A percentile compares a stretch with the other conserved stretches of the same genome.
These are phyloP conservation scores for Brachionus sp. DNA, from an alignment of 1,140 invertebrate genomes.

Conservation along the genomic window DNA sequence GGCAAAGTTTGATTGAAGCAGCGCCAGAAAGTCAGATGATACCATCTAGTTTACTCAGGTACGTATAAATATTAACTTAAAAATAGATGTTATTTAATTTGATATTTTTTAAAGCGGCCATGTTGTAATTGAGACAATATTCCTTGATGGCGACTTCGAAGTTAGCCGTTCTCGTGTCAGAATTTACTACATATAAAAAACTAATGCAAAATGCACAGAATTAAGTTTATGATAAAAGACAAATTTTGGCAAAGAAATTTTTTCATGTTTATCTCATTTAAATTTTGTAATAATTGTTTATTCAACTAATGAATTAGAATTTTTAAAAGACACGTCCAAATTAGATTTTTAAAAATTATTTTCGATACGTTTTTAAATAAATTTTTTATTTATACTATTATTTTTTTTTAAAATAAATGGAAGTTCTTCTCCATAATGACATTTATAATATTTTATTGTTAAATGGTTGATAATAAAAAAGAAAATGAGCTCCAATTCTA, in stretches of 20 bases:
- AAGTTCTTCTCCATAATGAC: not conserved
- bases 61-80: slow-evolving; percentile 52
- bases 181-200: slow-evolving; percentile 82
- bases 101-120: slow-evolving; percentile 74
- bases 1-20: slow-evolving; percentile 95
- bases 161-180: slow-evolving; percentile 91
- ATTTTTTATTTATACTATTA: not conserved
- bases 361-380: slow-evolving; percentile 11
- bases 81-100: not conserved
- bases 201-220: not conserved
- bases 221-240: not conserved
- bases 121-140: slow-evolving; percentile 96
- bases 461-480: not conserved
- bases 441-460: not conserved
- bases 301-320: not conserved
- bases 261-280: not conserved
- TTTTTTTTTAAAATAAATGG: not conserved
- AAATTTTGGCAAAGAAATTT: slow-evolving; percentile 16
- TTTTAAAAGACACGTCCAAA: not conserved
- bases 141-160: slow-evolving; percentile 89
- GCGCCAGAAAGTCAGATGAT: slow-evolving; percentile 99
- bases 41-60: slow-evolving; percentile 94
- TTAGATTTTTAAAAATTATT: not conserved
- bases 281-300: slow-evolving; percentile 1
- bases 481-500: not conserved